Base-by-base conservation (phyloP, 2,797 vertebrate genomes). In the Carapus acus region DNA sequence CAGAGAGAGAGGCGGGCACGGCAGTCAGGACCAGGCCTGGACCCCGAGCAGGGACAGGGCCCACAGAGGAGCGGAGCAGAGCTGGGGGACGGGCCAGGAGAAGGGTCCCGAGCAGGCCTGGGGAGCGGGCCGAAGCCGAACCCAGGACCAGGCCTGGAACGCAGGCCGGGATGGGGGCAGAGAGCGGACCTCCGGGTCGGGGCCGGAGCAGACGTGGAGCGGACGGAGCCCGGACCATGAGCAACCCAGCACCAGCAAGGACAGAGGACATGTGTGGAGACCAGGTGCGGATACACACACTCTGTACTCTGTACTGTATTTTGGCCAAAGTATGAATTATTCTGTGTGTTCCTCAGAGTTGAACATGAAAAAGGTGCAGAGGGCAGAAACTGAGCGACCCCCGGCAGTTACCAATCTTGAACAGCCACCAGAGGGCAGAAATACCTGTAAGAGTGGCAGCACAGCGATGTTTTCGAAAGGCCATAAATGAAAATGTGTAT, bases 351-450 rank as follows among this genome's bases (percentile, higher is more conserved):
- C 17, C 52, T 54, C 62, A 88, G 84, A 85, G 18, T 43, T 82
- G 49, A 75, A 77, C 62, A 64, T 80, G 64, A 87, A 85, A 71
- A 86, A 81, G 58, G 83, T 80, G 46, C 67, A 58, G 39, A 83
- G 76, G 62, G 65, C 34, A 2, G 74, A 78, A 23, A 43, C 67
- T 60, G 68, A 69, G 14, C 39, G 40, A 37, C 68, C 47, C 13
- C 45, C 54, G 4, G 18, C 69, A 1, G 62, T 57, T 8, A 69
- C 53, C 39, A 78, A 64, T 73, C 69, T 73, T 48, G 27, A 49
- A 15, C 64, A 68, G 33, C 65, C 70, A 14, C 65, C 83, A 62
- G 78, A 77, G 50, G 54, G 66, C 54, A 78, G 80, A 72, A 59
- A 68, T 40, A 55, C 75, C 37, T 73, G 83, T 87, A 57, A 63